Percentiles rank a stretch among this genome's conserved stretches.
Conservation (phyloP, 2,113 vertebrate species). For the Phyllostomus hastatus region DNA sequence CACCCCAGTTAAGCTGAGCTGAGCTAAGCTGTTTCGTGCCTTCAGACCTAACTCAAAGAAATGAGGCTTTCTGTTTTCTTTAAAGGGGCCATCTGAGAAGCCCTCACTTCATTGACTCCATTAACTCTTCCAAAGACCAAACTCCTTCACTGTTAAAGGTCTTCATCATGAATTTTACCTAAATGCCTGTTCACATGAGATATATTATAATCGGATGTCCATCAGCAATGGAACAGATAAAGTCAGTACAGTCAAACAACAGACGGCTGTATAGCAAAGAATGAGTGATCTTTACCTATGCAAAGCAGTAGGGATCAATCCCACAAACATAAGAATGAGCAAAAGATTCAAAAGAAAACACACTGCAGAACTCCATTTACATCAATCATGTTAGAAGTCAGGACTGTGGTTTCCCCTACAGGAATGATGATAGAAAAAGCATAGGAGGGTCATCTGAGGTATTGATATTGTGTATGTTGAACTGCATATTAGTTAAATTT, state of each 20-base stretch:
- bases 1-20: background rate
- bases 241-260: fast-evolving
- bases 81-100: background rate
- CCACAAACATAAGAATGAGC: background rate
- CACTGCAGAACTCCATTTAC: background rate
- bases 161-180: background rate
- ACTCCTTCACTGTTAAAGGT: background rate
- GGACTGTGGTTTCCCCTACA: background rate
- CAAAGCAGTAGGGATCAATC: background rate
- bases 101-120: background rate
- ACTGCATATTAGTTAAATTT: background rate
- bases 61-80: background rate
- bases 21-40: background rate
- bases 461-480: background rate
- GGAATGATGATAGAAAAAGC: background rate
- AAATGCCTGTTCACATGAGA: background rate
- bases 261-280: background rate
- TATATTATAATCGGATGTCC: background rate
- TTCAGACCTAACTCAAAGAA: background rate
- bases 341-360: background rate
- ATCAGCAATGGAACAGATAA: background rate
- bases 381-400: background rate
- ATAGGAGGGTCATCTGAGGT: background rate
- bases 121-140: background rate
- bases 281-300: fast-evolving